Percentiles rank a stretch among this genome's conserved stretches.
phyloP scores from a whole-genome alignment of 2,113 vertebrate genomes.

The Rissa tridactyla region DNA sequence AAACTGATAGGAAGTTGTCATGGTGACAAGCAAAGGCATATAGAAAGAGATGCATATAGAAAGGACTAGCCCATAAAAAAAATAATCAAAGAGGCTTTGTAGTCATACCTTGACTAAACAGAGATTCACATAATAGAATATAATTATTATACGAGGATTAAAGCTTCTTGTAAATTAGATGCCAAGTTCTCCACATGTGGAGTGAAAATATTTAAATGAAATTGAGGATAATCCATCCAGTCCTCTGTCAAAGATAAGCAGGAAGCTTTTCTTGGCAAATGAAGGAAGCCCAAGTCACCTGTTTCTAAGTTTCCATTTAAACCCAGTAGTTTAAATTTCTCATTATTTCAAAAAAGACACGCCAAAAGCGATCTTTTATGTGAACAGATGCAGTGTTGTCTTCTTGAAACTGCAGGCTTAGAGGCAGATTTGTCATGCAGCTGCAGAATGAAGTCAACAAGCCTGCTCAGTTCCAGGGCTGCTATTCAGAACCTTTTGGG shows the following conservation, averaged over 20 bases:
- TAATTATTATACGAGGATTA: not conserved
- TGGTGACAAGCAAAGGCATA: not conserved
- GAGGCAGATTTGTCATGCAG: slow-evolving; percentile 52
- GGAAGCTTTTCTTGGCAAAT: not conserved
- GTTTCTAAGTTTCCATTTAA: slow-evolving; percentile 1
- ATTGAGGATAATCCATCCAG: not conserved
- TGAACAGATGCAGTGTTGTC: slow-evolving; percentile 36
- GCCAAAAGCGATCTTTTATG: slow-evolving; percentile 33
- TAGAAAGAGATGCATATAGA: not conserved
- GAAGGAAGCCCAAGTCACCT: not conserved
- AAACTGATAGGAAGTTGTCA: not conserved
- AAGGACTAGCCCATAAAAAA: not conserved
- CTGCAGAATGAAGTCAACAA: slow-evolving; percentile 55
- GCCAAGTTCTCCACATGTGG: not conserved
- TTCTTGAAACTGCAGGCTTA: slow-evolving; percentile 29
- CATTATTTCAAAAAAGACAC: not conserved
- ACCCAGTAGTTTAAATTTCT: not conserved
- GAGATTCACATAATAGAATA: not conserved
- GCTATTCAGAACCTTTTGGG: slow-evolving; percentile 48
- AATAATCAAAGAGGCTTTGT: not conserved
- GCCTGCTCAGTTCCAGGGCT: slow-evolving; percentile 16
- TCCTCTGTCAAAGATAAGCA: not conserved
- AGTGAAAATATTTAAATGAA: not conserved
- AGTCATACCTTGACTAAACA: not conserved
- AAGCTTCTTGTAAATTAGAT: not conserved